Evolutionary conservation across 2,113 vertebrate species (phyloP), one percentile per base, ranked within the genome.

Genomic region (Grammomys dolichurus): DNA sequence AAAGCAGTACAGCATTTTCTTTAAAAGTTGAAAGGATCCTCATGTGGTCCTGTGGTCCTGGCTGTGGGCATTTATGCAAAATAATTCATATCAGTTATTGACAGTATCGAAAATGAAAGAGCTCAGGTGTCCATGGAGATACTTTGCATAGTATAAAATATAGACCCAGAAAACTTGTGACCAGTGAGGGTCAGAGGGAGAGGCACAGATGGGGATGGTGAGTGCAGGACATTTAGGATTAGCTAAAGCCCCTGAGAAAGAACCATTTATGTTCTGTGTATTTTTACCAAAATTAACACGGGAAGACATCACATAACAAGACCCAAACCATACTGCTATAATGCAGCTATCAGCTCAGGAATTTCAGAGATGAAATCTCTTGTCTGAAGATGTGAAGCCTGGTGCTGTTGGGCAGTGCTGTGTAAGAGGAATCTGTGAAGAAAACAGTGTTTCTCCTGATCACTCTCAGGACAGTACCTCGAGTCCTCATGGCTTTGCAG

Each of bases 251-350:
- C 51, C 56, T 33, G 48, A 94, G 33, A 54, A 33, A 10, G 90
- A 56, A 26, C 72, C 20, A 54, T 40, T 90, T 67, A 24, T 89
- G 17, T 80, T 65, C 46, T 17, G 7, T 58, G 1, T 48, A 70
- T 72, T 77, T 81, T 76, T 73, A 76, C 60, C 20, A 73, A 28
- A 91, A n/a, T 91, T 93, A 72, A 90, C 95, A 69, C 40, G 46
- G 84, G 87, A 95, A 91, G 75, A 82, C 54, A 40, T 65, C 16
- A 33, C 63, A 92, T 43, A 72, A 13, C 43, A 87, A 72, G 65
- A 24, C 3, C 20, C 69, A 43, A 24, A 40, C 7, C 3, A 36
- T 5, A 81, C 5, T 6, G 17, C 28, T 26, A 36, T 26, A 86
- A 75, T 31, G 82, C 56, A 40, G 24, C n/a, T 56, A 36, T 73